These are phyloP conservation scores for Phataginus tricuspis DNA, from an alignment of 2,797 vertebrate species.

Conservation along the genomic window DNA sequence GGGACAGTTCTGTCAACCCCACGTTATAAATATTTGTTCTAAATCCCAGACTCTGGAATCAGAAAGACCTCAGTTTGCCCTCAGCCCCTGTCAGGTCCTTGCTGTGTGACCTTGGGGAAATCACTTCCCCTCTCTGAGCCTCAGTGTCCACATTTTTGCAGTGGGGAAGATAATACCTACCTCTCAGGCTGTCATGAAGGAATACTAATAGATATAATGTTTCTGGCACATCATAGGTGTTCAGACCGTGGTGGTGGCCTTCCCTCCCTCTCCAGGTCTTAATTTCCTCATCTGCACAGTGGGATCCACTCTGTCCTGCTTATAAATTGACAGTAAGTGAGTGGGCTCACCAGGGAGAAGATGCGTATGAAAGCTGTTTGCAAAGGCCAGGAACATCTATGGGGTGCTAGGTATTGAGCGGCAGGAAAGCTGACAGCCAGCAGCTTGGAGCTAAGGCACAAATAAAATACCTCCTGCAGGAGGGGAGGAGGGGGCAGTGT, in stretches of 20 bases:
- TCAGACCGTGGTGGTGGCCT: accelerated
- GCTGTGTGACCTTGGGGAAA: neutral
- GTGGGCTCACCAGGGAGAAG: neutral
- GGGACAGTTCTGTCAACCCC: neutral
- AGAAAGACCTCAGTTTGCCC: neutral
- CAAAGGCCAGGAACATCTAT: neutral
- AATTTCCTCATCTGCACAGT: neutral
- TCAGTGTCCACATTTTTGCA: neutral
- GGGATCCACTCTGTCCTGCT: neutral
- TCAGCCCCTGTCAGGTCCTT: neutral
- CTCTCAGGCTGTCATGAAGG: neutral
- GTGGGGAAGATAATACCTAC: neutral
- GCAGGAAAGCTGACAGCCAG: neutral
- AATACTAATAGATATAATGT: accelerated
- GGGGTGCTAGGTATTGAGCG: neutral
- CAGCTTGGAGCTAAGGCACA: neutral
- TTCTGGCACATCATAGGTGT: accelerated
- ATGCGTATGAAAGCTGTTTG: neutral
- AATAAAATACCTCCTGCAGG: neutral
- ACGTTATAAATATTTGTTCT: neutral
- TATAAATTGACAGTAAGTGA: neutral
- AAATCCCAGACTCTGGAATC: neutral
- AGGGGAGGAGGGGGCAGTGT: neutral
- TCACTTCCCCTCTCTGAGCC: neutral
- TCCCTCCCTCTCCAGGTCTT: neutral